Evolutionary conservation across 1,140 invertebrate species (phyloP), one percentile per base, ranked within the genome.

Genomic region (Heliconius hermathena): DNA sequence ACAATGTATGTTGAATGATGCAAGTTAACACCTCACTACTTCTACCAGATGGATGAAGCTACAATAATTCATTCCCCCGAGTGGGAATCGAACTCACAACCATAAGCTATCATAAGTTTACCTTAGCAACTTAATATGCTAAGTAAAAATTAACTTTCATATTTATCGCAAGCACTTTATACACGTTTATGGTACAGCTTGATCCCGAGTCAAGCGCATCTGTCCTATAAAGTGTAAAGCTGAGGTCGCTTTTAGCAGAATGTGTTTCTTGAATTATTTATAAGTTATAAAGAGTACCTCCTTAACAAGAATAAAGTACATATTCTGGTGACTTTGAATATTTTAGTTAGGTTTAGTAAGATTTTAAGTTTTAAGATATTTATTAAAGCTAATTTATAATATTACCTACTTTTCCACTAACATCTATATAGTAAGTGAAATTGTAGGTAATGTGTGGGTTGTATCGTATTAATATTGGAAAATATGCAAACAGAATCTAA

Each of bases 121-220:
- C 18, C 60, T 66, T 66, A 66, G 9, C 60, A 29, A 13, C 9
- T 29, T 66, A 66, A 66, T 66, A 66, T 66, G 26, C 60, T 66
- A 66, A 66, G 60, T 66, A 29, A 66, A 66, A 66, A 66, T 66
- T 66, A n/a, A 66, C 13, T 66, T 66, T 29, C 60, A 38, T 54
- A 36, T 52, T 54, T 36, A 72, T 26, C 36, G 70, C 41, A 66
- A 66, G 60, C 60, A 29, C 16, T 75, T 71, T 71, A 46, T 76
- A 73, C 38, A 72, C 49, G 54, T 60, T 79, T 77, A 77, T 80
- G 74, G 46, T 66, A 82, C 73, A 74, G 74, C 70, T 82, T 77
- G 78, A 77, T 79, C 81, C 77, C 77, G 71, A 82, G 81, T 80
- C 81, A 82, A 82, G 75, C 57, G 52, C 74, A 57, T 73, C 75